Conservation (phyloP, 2,113 vertebrate species). For the Hypocryptadius cinnamomeus region DNA sequence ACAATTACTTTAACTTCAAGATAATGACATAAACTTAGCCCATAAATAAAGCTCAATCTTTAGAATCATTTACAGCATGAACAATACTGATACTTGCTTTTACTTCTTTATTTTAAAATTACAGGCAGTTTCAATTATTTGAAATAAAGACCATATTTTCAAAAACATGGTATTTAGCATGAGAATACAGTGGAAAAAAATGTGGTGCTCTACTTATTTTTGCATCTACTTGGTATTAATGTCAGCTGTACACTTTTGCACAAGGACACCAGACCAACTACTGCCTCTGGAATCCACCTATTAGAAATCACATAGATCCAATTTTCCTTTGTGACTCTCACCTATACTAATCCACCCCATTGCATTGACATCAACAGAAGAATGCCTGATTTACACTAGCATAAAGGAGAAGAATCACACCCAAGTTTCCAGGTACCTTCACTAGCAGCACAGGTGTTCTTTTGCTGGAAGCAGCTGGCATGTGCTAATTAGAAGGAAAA, state of each 20-base stretch:
- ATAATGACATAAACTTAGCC: not conserved
- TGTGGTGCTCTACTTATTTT: not conserved
- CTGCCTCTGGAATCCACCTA: not conserved
- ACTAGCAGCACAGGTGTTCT: slow-evolving; percentile 18
- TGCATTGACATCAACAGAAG: not conserved
- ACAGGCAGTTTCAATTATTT: not conserved
- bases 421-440: not conserved
- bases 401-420: not conserved
- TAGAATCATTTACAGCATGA: not conserved
- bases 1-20: not conserved
- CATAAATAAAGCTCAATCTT: not conserved
- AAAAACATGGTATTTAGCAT: not conserved
- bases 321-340: not conserved
- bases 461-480: slow-evolving; percentile 26
- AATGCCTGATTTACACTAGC: not conserved
- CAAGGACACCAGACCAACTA: not conserved
- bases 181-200: not conserved
- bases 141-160: not conserved
- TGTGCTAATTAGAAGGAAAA: slow-evolving; percentile 29
- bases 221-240: not conserved
- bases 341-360: not conserved
- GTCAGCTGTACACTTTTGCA: not conserved
- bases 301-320: not conserved
- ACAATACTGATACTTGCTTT: not conserved
- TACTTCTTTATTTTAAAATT: not conserved